Evolutionary conservation across 2,888 invertebrate genomes (phyloP).

Genomic region (Drosophila neotestacea): DNA sequence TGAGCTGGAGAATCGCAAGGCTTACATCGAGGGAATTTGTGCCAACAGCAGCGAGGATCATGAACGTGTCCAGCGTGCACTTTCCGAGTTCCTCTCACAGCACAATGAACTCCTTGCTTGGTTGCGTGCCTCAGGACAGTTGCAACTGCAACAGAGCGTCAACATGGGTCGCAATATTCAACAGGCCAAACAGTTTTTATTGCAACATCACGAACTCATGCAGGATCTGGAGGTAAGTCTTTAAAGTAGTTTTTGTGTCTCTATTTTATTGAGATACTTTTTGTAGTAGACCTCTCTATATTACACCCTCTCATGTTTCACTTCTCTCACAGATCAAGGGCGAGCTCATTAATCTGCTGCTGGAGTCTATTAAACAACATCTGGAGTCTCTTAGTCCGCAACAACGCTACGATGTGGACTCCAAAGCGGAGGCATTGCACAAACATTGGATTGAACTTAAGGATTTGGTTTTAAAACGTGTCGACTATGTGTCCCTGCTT

Average conservation of each 20-base stretch:
- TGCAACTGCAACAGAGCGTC: conserved; percentile 90
- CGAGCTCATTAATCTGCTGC: conserved; percentile 88
- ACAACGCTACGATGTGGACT: conserved; percentile 88
- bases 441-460: conserved; percentile 88
- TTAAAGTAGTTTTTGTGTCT: neutral
- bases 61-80: conserved; percentile 89
- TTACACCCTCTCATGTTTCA: neutral
- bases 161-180: conserved; percentile 90
- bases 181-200: conserved; percentile 90
- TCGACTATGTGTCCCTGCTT: conserved; percentile 89
- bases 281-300: neutral
- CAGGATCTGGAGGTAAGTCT: conserved; percentile 89
- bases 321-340: conserved; percentile 87
- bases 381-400: conserved; percentile 88
- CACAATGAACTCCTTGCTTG: conserved; percentile 90
- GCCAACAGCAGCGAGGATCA: conserved; percentile 90
- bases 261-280: too few relatives aligned
- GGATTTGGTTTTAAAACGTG: conserved; percentile 87
- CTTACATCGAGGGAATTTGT: conserved; percentile 88
- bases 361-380: conserved; percentile 88
- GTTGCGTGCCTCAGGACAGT: conserved; percentile 90
- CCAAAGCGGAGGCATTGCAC: conserved; percentile 88
- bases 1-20: conserved; percentile 90
- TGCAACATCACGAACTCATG: conserved; percentile 90
- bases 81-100: conserved; percentile 89